phyloP scores from a whole-genome alignment of 2,113 vertebrate genomes.

The Probosciger aterrimus region DNA sequence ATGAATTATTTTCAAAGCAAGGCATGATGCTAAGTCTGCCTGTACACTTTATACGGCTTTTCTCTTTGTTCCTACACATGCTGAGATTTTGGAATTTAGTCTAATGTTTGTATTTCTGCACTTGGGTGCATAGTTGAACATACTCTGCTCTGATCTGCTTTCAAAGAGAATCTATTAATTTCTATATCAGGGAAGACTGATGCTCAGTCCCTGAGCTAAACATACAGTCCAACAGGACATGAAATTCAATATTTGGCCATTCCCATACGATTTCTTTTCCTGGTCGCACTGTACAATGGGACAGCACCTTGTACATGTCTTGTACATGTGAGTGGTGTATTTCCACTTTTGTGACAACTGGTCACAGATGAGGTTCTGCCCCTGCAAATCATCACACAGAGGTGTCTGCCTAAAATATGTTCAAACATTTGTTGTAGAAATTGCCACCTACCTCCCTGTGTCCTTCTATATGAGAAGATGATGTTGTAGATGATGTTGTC shows the following conservation, averaged over 20 bases:
- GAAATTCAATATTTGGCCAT: neutral
- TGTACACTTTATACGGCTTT: neutral
- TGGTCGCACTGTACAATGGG: neutral
- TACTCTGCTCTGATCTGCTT: conserved; percentile 35
- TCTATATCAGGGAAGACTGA: neutral
- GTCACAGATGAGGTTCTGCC: neutral
- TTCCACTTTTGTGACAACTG: neutral
- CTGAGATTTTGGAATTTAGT: conserved; percentile 4
- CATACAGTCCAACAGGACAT: neutral
- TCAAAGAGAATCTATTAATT: conserved; percentile 64
- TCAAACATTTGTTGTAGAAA: neutral
- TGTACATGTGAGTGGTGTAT: neutral
- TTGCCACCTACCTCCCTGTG: neutral
- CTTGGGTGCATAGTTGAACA: neutral
- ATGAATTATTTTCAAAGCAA: neutral
- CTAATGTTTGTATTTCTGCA: neutral
- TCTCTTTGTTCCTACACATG: neutral
- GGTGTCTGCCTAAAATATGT: neutral
- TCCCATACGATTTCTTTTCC: neutral
- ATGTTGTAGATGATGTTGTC: neutral
- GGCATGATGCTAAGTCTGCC: neutral
- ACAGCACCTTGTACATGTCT: neutral
- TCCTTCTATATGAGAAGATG: neutral
- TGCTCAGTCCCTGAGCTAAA: neutral
- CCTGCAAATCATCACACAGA: neutral